Percentiles rank a stretch among this genome's conserved stretches.
Conservation (phyloP, 2,797 vertebrate species). For the Etheostoma nigrum region DNA sequence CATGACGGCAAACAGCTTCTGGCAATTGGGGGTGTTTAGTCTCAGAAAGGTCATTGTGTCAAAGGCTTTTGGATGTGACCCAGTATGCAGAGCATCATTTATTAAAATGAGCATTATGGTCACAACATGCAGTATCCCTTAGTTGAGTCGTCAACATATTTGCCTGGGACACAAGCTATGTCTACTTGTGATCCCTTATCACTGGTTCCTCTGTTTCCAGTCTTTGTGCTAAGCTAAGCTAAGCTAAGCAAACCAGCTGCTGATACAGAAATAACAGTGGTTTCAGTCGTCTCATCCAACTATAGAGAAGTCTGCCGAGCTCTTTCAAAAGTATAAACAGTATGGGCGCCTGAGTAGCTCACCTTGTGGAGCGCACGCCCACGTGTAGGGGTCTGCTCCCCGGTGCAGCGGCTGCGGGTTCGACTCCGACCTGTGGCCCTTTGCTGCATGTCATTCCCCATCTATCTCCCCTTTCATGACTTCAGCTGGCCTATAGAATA, state of each 20-base stretch:
- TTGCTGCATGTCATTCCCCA: too few relatives aligned
- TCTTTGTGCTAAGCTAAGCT: neutral
- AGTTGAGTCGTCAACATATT: neutral
- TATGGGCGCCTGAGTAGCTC: too few relatives aligned
- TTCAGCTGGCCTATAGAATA: too few relatives aligned
- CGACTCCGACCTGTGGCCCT: too few relatives aligned
- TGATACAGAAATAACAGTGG: neutral
- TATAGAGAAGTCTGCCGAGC: slow-evolving; percentile 1
- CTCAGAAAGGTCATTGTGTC: slow-evolving; percentile 47
- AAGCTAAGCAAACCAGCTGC: neutral
- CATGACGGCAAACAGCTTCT: slow-evolving; percentile 64
- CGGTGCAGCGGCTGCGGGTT: too few relatives aligned
- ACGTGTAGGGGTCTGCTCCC: too few relatives aligned
- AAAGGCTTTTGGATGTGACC: slow-evolving; percentile 30
- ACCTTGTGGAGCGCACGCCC: too few relatives aligned
- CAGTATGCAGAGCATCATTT: slow-evolving; percentile 20
- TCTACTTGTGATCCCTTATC: neutral
- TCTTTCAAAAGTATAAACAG: neutral
- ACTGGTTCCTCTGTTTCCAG: neutral
- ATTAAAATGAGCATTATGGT: slow-evolving; percentile 12
- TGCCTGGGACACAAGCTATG: neutral
- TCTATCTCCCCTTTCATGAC: too few relatives aligned
- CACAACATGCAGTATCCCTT: neutral
- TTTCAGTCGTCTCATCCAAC: neutral
- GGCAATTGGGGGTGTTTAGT: slow-evolving; percentile 27